Conservation (phyloP, 2,113 vertebrate species). For the Sminthopsis crassicaudata region DNA sequence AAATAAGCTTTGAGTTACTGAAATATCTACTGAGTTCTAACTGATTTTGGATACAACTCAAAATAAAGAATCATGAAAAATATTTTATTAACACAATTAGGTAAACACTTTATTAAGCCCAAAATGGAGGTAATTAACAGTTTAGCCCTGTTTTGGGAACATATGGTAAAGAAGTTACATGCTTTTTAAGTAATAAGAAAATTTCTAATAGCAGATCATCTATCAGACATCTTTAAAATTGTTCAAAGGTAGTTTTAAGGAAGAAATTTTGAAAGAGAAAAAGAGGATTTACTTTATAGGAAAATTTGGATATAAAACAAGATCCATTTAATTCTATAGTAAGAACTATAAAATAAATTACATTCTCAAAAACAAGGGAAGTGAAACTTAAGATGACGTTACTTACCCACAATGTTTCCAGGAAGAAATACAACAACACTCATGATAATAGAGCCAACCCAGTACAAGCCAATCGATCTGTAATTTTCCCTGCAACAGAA, state of each 20-base stretch:
- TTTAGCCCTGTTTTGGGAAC: background rate
- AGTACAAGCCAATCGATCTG: constrained; percentile 93
- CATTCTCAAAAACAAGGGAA: constrained; percentile 45
- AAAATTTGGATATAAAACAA: background rate
- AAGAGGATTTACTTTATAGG: constrained; percentile 9
- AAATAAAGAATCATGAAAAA: background rate
- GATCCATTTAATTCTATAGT: constrained; percentile 17
- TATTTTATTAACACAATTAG: background rate
- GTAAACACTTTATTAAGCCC: background rate
- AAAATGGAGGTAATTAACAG: background rate
- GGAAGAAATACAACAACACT: constrained; percentile 93
- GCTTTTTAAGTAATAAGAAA: background rate
- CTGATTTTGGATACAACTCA: background rate
- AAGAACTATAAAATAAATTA: background rate
- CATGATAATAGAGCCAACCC: constrained; percentile 95
- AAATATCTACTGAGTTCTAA: background rate
- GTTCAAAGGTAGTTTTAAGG: constrained; percentile 15
- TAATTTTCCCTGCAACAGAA: constrained; percentile 90
- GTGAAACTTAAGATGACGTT: constrained; percentile 47
- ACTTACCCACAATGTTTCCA: constrained; percentile 95
- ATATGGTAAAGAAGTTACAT: background rate
- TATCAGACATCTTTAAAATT: background rate
- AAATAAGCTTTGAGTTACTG: background rate
- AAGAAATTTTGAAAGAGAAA: background rate
- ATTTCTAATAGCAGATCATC: background rate